Evolutionary conservation across 2,797 vertebrate species (phyloP), one percentile per base, ranked within the genome.

Genomic region (Gadopsis marmoratus): DNA sequence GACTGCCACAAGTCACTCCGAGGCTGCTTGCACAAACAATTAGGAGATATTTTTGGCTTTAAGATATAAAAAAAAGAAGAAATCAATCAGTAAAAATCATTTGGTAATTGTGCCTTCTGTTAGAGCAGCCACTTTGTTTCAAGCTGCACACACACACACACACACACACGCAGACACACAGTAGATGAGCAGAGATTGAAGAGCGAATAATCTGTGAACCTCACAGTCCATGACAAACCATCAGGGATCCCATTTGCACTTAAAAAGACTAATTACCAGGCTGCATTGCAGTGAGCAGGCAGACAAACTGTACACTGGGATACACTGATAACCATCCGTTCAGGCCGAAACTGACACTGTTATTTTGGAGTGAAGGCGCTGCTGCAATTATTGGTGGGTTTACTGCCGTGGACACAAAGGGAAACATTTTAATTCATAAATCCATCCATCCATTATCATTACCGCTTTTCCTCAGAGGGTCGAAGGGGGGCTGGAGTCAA

Each of bases 21-120:
- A 75, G 81, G 81, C 88, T 88, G 86, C 91, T 91, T 90, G 89
- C 80, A 91, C 88, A 88, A 91, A 90, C 88, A 90, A 90, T 91
- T 91, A 87, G 62, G 73, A 75, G 76, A 83, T 84, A 84, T 86
- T 90, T 90, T 76, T 82, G 86, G 70, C 62, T 62, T 76, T 33
- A 55, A 31, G 54, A 74, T 83, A 80, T 51, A 75, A 61, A 65
- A 68, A 50, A 73, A 54, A 67, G 48, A 51, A 71, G 60, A 56
- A 64, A 13, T 35, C 33, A 35, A 35, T 35, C 33, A 35, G 4
- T 35, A 79, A n/a, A 71, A 26, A 26, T 63, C 51, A 71, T 54
- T 72, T 39, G 53, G 54, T 84, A 77, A 89, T 81, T 79, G 76
- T 68, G 73, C 67, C 74, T 81, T 83, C 76, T 85, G 79, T 84